phyloP scores from a whole-genome alignment of 1,140 invertebrate species.

The Drosophila quadrilineata region DNA sequence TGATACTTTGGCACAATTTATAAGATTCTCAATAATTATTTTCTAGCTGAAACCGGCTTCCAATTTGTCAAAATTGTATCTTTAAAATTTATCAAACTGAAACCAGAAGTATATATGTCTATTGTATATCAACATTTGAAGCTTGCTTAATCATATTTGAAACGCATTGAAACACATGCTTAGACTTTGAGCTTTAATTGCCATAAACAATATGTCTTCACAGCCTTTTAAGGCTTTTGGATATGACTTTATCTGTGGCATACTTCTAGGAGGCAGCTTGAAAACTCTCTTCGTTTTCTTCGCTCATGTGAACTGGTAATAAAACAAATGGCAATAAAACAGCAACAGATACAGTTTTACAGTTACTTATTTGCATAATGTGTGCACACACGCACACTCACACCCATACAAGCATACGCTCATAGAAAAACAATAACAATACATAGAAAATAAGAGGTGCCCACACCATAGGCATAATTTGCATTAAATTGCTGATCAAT shows the following conservation, averaged over 20 bases:
- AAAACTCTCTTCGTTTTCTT: conserved; percentile 13
- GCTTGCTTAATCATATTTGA: too few relatives aligned
- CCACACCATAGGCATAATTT: conserved; percentile 69
- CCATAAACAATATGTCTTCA: too few relatives aligned
- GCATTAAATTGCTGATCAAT: conserved; percentile 79
- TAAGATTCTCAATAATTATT: too few relatives aligned
- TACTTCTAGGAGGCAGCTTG: conserved; percentile 17
- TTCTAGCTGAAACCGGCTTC: too few relatives aligned
- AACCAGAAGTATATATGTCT: too few relatives aligned
- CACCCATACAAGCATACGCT: neutral
- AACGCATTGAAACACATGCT: too few relatives aligned
- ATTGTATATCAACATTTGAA: too few relatives aligned
- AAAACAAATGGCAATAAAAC: conserved; percentile 73
- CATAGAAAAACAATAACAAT: conserved; percentile 13
- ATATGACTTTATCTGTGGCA: conserved; percentile 2
- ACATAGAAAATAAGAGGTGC: conserved; percentile 1
- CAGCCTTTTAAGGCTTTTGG: neutral
- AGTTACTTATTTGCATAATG: conserved; percentile 72
- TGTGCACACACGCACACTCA: conserved; percentile 28
- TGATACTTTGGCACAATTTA: too few relatives aligned
- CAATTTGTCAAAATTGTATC: too few relatives aligned
- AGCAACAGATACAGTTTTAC: conserved; percentile 64
- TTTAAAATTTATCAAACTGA: too few relatives aligned
- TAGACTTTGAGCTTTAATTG: too few relatives aligned
- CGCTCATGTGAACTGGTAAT: conserved; percentile 46